Percentiles rank a stretch among this genome's conserved stretches.
phyloP scores from a whole-genome alignment of 53 echinoderm and acorn worm genomes.

The Antedon mediterranea region DNA sequence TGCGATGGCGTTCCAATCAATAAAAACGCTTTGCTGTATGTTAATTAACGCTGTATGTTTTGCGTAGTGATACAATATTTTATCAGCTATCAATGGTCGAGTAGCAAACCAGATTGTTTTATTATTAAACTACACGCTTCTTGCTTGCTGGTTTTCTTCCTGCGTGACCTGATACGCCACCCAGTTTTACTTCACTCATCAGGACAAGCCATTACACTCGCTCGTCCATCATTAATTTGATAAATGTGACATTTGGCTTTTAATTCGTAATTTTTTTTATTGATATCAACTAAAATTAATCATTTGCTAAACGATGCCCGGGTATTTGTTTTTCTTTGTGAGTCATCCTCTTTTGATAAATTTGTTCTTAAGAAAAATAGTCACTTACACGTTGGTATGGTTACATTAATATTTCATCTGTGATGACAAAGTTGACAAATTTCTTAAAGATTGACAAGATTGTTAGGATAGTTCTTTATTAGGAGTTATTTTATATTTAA shows the following conservation, averaged over 20 bases:
- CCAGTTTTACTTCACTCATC: not conserved
- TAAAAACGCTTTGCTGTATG: not conserved
- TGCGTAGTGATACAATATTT: no score
- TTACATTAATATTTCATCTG: not conserved
- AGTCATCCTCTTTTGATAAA: not conserved
- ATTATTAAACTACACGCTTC: no score
- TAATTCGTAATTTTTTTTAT: not conserved
- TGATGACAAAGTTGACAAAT: not conserved
- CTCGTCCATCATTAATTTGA: not conserved
- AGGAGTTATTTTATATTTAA: no score
- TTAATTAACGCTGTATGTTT: not conserved
- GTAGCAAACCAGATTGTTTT: no score
- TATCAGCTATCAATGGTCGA: no score
- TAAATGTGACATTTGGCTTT: not conserved
- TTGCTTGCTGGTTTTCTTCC: no score
- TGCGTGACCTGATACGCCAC: not conserved
- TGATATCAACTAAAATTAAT: not conserved
- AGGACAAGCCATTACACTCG: not conserved
- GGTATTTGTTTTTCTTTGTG: not conserved
- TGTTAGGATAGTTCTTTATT: no score
- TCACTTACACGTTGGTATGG: not conserved
- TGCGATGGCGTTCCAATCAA: not conserved
- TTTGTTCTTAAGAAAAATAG: not conserved
- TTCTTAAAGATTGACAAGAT: no score
- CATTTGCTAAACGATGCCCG: not conserved